Evolutionary conservation across 2,797 vertebrate species (phyloP).

Genomic region (Galagoides demidoff): DNA sequence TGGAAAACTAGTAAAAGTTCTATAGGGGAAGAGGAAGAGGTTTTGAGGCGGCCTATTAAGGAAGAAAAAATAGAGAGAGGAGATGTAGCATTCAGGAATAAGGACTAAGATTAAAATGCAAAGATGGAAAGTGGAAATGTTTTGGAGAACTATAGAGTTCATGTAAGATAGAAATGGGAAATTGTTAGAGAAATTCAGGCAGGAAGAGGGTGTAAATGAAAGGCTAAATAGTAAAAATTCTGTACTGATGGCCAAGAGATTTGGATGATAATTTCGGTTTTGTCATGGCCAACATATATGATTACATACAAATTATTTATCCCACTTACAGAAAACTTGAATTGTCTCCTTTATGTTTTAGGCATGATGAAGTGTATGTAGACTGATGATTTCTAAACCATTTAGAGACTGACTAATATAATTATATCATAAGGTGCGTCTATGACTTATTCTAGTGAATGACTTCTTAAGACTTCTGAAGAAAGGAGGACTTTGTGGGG

Average conservation of each 20-base stretch:
- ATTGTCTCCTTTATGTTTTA: background rate
- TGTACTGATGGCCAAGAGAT: background rate
- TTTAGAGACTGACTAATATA: slow-evolving; percentile 19
- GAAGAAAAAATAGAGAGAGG: background rate
- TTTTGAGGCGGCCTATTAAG: background rate
- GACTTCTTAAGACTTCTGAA: background rate
- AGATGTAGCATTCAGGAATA: background rate
- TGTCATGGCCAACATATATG: background rate
- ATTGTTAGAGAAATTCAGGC: background rate
- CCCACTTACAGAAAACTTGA: background rate
- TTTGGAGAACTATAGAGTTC: background rate
- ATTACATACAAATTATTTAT: background rate
- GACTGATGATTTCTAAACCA: background rate
- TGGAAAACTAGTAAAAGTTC: background rate
- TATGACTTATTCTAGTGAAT: background rate
- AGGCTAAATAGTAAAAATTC: background rate
- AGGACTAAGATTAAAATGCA: background rate
- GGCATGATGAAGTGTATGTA: background rate
- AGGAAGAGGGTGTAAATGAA: background rate
- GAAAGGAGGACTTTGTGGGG: background rate
- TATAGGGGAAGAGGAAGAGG: background rate
- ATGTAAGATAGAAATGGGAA: background rate
- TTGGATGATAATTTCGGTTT: background rate
- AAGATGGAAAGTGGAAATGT: background rate
- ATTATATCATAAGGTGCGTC: background rate